phyloP scores from a whole-genome alignment of 2,797 vertebrate species.

The Anabas testudineus region DNA sequence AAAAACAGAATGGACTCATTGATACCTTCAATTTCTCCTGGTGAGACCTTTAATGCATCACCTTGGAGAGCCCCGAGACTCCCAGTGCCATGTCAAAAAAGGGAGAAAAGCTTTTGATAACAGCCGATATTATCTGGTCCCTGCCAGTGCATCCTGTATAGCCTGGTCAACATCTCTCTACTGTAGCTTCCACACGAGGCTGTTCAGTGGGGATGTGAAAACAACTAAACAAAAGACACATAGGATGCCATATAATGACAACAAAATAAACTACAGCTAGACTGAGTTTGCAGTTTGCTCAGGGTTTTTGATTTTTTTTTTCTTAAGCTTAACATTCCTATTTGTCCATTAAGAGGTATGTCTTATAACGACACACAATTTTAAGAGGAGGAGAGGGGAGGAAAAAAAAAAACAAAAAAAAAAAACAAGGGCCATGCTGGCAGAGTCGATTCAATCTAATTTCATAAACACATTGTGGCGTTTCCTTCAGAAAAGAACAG shows the following conservation, averaged over 20 bases:
- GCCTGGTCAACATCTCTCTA: constrained; percentile 52
- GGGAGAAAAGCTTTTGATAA: constrained; percentile 56
- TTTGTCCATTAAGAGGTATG: constrained; percentile 78
- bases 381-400: no score
- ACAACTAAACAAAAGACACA: constrained; percentile 62
- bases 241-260: constrained; percentile 74
- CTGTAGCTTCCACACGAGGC: constrained; percentile 60
- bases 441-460: constrained; percentile 69
- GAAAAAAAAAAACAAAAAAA: no score
- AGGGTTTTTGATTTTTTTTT: constrained; percentile 46
- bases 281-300: constrained; percentile 67
- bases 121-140: constrained; percentile 80
- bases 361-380: constrained; percentile 84
- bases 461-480: constrained; percentile 66
- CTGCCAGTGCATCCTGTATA: constrained; percentile 74
- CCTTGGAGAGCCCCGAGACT: constrained; percentile 71
- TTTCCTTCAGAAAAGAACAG: constrained; percentile 62
- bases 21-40: constrained; percentile 83
- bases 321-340: constrained; percentile 80
- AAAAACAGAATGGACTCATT: constrained; percentile 82
- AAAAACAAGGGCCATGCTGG: constrained; percentile 70
- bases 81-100: constrained; percentile 69
- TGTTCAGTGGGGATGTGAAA: constrained; percentile 53
- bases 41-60: constrained; percentile 68
- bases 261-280: constrained; percentile 69